Evolutionary conservation across 2,797 vertebrate genomes (phyloP).

Genomic region (Scomberomorus guttatus): DNA sequence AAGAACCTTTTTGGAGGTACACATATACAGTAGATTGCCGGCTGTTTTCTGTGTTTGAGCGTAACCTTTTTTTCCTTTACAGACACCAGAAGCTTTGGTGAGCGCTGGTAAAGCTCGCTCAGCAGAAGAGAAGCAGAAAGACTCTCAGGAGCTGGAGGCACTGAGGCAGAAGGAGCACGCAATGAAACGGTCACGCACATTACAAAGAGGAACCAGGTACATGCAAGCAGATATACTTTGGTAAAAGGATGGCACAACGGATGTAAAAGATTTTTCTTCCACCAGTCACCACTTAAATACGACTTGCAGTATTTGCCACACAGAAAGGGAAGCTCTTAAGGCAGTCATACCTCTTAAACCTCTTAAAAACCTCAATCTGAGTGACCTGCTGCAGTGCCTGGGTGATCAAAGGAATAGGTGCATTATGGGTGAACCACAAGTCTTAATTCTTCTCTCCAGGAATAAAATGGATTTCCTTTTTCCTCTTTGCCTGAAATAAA

Average conservation of each 20-base stretch:
- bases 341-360: neutral
- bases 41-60: constrained; percentile 23
- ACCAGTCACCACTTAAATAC: neutral
- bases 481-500: neutral
- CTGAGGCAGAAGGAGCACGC: constrained; percentile 90
- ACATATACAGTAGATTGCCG: neutral
- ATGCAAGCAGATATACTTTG: neutral
- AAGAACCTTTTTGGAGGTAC: neutral
- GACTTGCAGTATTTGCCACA: neutral
- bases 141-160: constrained; percentile 87
- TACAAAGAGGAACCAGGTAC: constrained; percentile 91
- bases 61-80: neutral
- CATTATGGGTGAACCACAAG: neutral
- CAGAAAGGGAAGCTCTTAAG: neutral
- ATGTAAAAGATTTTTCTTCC: too few relatives aligned
- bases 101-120: constrained; percentile 88
- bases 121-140: constrained; percentile 86
- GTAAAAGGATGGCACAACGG: too few relatives aligned
- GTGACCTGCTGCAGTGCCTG: neutral
- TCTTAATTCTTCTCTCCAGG: neutral
- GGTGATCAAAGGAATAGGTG: neutral
- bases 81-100: constrained; percentile 92
- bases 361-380: neutral
- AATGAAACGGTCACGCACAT: constrained; percentile 86
- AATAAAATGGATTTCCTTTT: neutral